These are phyloP conservation scores for Microtus oregoni DNA, from an alignment of 2,113 vertebrate genomes.

Conservation along the genomic window DNA sequence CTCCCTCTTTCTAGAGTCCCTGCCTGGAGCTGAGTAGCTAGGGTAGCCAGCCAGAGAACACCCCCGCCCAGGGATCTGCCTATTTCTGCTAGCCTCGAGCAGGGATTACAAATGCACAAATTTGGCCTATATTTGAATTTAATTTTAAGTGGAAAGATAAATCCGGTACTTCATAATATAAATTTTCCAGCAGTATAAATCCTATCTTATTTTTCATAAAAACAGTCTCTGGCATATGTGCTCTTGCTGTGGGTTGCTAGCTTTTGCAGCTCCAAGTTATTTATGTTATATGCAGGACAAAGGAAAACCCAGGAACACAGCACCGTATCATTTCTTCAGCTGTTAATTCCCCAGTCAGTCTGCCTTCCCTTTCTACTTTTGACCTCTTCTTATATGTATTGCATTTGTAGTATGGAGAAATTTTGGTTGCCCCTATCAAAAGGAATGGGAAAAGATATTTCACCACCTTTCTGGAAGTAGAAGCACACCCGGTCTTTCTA, in stretches of 20 bases:
- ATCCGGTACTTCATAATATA: background rate
- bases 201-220: background rate
- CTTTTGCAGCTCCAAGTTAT: background rate
- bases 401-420: background rate
- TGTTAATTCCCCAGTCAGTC: background rate
- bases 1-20: background rate
- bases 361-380: background rate
- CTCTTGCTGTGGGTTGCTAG: background rate
- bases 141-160: background rate
- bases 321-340: background rate
- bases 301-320: background rate
- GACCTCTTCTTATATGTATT: background rate
- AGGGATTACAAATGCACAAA: background rate
- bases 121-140: background rate
- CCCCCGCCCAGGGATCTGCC: background rate
- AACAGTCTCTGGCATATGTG: background rate
- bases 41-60: background rate
- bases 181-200: constrained; percentile 7
- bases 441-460: background rate
- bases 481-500: background rate
- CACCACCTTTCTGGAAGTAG: background rate
- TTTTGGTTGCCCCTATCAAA: constrained; percentile 4
- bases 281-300: background rate
- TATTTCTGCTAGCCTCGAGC: background rate
- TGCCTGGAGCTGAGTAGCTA: background rate